A percentile compares a stretch with the other conserved stretches of the same genome.
phyloP scores from a whole-genome alignment of 2,888 invertebrate genomes.

The Suillia variegata region DNA sequence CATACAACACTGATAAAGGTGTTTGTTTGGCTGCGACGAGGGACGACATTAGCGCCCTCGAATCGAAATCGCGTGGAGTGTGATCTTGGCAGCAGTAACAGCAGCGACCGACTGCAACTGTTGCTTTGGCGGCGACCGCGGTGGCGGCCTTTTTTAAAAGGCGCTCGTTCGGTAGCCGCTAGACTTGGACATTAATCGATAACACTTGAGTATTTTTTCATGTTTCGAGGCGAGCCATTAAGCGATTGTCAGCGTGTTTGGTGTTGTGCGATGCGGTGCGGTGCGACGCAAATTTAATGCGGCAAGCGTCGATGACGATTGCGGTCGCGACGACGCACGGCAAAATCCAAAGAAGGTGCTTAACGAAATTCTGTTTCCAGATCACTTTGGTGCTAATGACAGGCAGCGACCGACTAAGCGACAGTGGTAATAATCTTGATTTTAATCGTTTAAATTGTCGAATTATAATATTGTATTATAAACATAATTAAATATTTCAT shows the following conservation, averaged over 20 bases:
- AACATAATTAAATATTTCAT: too few species aligned
- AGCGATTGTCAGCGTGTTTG: conserved; percentile 56
- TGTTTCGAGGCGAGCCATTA: conserved; percentile 63
- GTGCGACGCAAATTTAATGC: too few species aligned
- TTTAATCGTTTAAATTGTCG: too few species aligned
- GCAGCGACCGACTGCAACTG: conserved; percentile 9
- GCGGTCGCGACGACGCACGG: conserved; percentile 24
- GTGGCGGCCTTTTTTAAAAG: conserved; percentile 44
- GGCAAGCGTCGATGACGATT: conserved; percentile 1
- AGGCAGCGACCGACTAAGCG: not conserved
- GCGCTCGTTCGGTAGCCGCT: conserved; percentile 60
- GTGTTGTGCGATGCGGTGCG: conserved; percentile 28
- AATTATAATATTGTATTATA: too few species aligned
- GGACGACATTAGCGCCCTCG: conserved; percentile 53
- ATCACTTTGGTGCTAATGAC: conserved; percentile 41
- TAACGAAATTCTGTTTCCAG: conserved; percentile 51
- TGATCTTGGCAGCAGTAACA: conserved; percentile 16
- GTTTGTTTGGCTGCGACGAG: conserved; percentile 54
- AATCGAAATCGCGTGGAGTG: conserved; percentile 21
- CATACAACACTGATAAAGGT: conserved; percentile 55
- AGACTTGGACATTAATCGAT: conserved; percentile 63
- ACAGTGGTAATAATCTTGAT: too few species aligned
- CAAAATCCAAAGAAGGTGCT: too few species aligned
- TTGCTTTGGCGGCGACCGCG: not conserved
- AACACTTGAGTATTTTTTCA: conserved; percentile 63